These are phyloP conservation scores for Tricholauxania praeusta DNA, from an alignment of 2,888 invertebrate species.

Conservation along the genomic window DNA sequence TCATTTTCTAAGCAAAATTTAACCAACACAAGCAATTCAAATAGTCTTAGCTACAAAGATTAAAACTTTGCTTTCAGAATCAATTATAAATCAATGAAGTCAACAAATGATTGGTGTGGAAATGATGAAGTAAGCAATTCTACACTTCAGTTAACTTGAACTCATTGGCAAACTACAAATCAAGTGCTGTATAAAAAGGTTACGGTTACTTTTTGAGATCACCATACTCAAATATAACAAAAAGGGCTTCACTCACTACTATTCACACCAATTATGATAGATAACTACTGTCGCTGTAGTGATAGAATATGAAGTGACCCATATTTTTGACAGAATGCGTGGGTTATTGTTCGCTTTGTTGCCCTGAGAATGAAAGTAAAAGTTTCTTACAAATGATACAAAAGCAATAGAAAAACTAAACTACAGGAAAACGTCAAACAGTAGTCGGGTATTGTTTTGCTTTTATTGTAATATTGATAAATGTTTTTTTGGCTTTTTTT, in stretches of 20 bases:
- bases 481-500: no score
- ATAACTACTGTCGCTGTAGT: no score
- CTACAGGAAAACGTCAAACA: no score
- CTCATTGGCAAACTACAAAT: not conserved
- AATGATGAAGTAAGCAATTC: not conserved
- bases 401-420: no score
- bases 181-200: conserved; percentile 8
- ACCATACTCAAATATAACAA: not conserved
- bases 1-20: not conserved
- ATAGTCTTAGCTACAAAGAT: not conserved
- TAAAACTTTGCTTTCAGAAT: conserved; percentile 24
- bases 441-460: no score
- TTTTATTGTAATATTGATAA: no score
- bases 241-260: not conserved
- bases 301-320: no score
- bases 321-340: not conserved
- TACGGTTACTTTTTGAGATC: no score
- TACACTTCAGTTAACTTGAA: no score
- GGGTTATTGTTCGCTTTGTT: not conserved
- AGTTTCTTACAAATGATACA: not conserved
- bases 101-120: not conserved
- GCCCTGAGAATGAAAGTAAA: conserved; percentile 11
- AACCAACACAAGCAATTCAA: no score
- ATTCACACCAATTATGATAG: no score
- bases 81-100: conserved; percentile 34